Percentiles rank a stretch among this genome's conserved stretches.
Conservation (phyloP, 2,888 invertebrate genomes). For the Pristionchus entomophagus region DNA sequence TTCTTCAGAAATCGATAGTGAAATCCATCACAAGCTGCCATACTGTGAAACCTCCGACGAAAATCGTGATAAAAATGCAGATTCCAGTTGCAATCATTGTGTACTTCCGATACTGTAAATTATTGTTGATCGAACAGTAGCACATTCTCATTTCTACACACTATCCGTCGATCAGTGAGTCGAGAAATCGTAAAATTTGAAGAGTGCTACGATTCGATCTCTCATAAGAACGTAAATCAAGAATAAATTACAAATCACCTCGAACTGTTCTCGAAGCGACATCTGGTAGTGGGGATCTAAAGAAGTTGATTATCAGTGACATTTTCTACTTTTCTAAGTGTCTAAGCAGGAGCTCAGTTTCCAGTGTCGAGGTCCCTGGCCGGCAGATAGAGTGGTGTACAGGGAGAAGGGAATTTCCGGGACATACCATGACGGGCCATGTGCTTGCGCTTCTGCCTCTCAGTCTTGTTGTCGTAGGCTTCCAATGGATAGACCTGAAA, state of each 20-base stretch:
- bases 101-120: constrained; percentile 17
- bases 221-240: too few species aligned
- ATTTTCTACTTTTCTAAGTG: background rate
- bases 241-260: background rate
- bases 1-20: constrained; percentile 40
- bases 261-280: constrained; percentile 1
- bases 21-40: constrained; percentile 40
- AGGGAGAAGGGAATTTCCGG: too few species aligned
- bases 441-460: background rate
- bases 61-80: background rate
- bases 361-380: too few species aligned
- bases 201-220: too few species aligned
- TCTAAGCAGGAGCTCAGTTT: background rate
- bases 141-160: too few species aligned
- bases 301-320: background rate
- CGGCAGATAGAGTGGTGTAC: too few species aligned
- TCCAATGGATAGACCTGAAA: constrained; percentile 35
- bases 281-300: constrained; percentile 36
- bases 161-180: too few species aligned
- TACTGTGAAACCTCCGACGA: constrained; percentile 2
- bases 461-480: constrained; percentile 26
- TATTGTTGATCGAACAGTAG: too few species aligned
- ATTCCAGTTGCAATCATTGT: constrained; percentile 1
- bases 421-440: constrained; percentile 34
- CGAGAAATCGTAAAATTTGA: too few species aligned